These are phyloP conservation scores for Gymnoscelis rufifasciata DNA, from an alignment of 2,888 invertebrate genomes.

Conservation along the genomic window DNA sequence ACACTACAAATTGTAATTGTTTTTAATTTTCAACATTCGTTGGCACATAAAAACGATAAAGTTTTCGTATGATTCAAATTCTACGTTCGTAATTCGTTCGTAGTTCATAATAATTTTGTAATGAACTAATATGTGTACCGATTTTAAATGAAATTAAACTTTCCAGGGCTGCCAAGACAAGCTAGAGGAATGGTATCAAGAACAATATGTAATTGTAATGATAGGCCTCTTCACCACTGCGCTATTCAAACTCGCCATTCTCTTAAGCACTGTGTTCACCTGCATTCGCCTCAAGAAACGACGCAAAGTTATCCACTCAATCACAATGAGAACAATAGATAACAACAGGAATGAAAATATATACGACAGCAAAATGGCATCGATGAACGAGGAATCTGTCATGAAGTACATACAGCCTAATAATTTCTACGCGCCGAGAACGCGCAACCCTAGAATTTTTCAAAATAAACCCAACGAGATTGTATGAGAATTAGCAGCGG, in stretches of 20 bases:
- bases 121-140: no score
- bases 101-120: no score
- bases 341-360: slow-evolving; percentile 63
- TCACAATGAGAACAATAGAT: slow-evolving; percentile 58
- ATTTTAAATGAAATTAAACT: no score
- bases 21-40: no score
- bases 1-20: no score
- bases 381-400: slow-evolving; percentile 58
- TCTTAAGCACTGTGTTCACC: slow-evolving; percentile 84
- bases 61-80: no score
- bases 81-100: no score
- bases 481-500: slow-evolving; percentile 77
- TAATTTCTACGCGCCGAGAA: slow-evolving; percentile 70
- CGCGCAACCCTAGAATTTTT: slow-evolving; percentile 68
- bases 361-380: slow-evolving; percentile 53
- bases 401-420: slow-evolving; percentile 72
- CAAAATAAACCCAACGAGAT: slow-evolving; percentile 70
- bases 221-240: slow-evolving; percentile 82
- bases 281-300: slow-evolving; percentile 81
- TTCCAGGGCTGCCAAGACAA: slow-evolving; percentile 83
- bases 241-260: slow-evolving; percentile 85
- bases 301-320: slow-evolving; percentile 64
- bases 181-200: slow-evolving; percentile 87
- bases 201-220: slow-evolving; percentile 85
- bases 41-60: no score